Conservation (phyloP, 2,888 invertebrate genomes). For the Kryphioiulus occultus region DNA sequence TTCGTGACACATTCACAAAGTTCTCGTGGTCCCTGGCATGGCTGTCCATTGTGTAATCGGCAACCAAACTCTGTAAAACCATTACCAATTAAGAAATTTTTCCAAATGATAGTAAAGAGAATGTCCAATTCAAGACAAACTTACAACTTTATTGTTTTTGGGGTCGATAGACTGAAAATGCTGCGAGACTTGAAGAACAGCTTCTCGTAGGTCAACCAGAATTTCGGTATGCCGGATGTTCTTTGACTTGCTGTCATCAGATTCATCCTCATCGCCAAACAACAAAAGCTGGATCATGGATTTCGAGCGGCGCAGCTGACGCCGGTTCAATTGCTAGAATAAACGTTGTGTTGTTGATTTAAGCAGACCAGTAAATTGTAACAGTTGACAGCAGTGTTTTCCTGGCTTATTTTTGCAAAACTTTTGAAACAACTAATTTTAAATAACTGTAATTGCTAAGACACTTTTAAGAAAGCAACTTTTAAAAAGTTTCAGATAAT, state of each 20-base stretch:
- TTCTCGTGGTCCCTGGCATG: constrained; percentile 93
- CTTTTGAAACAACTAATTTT: no score
- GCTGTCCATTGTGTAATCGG: constrained; percentile 95
- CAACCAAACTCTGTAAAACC: constrained; percentile 69
- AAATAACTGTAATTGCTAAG: no score
- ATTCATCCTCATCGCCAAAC: constrained; percentile 79
- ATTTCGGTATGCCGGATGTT: constrained; percentile 98
- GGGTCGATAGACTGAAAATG: constrained; percentile 96
- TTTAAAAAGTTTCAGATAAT: no score
- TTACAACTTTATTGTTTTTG: constrained; percentile 60
- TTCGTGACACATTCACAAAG: constrained; percentile 90
- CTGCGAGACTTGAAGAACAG: constrained; percentile 89
- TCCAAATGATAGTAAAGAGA: no score
- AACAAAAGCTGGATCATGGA: constrained; percentile 87
- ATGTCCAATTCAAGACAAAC: neutral
- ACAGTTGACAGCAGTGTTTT: no score
- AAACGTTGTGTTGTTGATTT: no score
- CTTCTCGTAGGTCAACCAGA: constrained; percentile 95
- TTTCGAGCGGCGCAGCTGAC: constrained; percentile 89
- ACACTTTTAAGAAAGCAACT: no score
- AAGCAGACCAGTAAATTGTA: no score
- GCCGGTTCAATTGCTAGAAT: constrained; percentile 67
- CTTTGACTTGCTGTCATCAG: constrained; percentile 89
- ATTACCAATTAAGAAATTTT: neutral
- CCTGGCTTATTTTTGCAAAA: no score